A percentile compares a stretch with the other conserved stretches of the same genome.
phyloP scores from a whole-genome alignment of 2,888 invertebrate species.

The Temnothorax unifasciatus region DNA sequence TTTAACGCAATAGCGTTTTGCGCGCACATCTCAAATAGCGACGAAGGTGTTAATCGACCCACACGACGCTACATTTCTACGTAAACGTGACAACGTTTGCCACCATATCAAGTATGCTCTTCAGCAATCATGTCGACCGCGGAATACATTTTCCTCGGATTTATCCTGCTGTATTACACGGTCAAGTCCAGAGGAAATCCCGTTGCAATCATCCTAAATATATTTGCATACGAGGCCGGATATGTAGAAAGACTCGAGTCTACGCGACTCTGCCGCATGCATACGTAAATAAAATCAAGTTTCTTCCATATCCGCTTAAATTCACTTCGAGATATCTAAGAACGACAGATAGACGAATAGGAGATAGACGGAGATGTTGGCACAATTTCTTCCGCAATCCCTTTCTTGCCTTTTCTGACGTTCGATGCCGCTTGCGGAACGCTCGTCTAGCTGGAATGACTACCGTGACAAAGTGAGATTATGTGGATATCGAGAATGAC shows the following conservation, averaged over 20 bases:
- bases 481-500: constrained; percentile 48
- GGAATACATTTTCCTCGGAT: constrained; percentile 46
- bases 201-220: constrained; percentile 44
- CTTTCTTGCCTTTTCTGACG: background rate
- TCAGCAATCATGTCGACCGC: constrained; percentile 41
- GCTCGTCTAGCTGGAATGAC: constrained; percentile 3
- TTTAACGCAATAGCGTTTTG: background rate
- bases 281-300: constrained; percentile 49
- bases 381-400: constrained; percentile 26
- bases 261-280: constrained; percentile 4
- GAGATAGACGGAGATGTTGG: constrained; percentile 29
- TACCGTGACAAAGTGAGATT: constrained; percentile 37
- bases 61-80: background rate
- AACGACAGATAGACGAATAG: constrained; percentile 5
- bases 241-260: constrained; percentile 26
- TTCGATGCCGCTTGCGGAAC: background rate
- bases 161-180: constrained; percentile 35
- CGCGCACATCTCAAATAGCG: background rate
- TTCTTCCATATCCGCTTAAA: constrained; percentile 43
- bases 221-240: constrained; percentile 48
- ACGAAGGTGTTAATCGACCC: constrained; percentile 13
- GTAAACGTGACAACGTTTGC: constrained; percentile 18
- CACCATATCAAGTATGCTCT: constrained; percentile 40
- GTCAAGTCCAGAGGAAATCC: constrained; percentile 49
- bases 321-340: constrained; percentile 8